Conservation (phyloP, 2,797 vertebrate species). For the Callimico goeldii region DNA sequence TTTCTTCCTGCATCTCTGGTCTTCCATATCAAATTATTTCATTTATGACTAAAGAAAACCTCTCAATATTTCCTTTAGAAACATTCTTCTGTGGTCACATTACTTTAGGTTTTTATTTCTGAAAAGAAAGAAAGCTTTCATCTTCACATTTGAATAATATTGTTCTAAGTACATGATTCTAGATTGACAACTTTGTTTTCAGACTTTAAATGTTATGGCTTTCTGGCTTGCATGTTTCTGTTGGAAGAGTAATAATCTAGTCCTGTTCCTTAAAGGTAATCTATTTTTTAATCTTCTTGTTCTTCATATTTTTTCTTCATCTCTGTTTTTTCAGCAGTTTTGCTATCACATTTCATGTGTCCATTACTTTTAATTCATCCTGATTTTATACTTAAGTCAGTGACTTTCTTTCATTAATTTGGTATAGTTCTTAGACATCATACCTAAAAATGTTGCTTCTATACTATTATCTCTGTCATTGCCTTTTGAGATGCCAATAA, state of each 20-base stretch:
- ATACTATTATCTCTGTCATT: neutral
- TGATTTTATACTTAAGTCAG: neutral
- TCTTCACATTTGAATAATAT: neutral
- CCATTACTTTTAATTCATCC: neutral
- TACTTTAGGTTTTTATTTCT: neutral
- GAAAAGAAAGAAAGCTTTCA: neutral
- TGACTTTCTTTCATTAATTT: neutral
- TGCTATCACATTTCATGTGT: neutral
- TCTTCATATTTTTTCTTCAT: neutral
- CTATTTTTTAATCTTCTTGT: neutral
- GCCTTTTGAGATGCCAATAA: neutral
- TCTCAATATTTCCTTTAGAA: neutral
- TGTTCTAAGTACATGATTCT: neutral
- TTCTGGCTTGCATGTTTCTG: neutral
- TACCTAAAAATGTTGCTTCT: neutral
- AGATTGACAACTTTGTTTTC: neutral
- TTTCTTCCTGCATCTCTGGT: neutral
- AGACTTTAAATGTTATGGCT: neutral
- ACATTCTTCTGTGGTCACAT: neutral
- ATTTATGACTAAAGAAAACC: neutral
- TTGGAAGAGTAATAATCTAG: neutral
- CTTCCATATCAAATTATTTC: neutral
- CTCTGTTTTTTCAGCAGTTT: neutral
- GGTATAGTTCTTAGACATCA: neutral
- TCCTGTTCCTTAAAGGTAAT: neutral